These are phyloP conservation scores for Odontomachus brunneus DNA, from an alignment of 1,140 invertebrate genomes.

Conservation along the genomic window DNA sequence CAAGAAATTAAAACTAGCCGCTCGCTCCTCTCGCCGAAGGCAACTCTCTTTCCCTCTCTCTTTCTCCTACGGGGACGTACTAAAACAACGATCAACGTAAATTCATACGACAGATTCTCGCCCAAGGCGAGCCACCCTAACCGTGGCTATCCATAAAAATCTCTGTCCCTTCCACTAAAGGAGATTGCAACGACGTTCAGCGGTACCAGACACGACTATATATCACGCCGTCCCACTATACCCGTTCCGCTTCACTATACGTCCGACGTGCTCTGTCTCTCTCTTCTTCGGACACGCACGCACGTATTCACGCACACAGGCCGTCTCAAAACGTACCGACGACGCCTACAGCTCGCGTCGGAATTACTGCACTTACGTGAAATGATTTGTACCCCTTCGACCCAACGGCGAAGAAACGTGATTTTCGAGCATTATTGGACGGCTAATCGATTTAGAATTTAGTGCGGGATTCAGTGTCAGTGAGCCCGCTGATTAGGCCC, in stretches of 20 bases:
- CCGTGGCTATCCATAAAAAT: constrained; percentile 64
- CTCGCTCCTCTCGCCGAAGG: constrained; percentile 5
- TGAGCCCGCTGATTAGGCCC: neutral
- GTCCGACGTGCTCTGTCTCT: neutral
- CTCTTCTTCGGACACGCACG: neutral
- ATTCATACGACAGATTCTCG: constrained; percentile 65
- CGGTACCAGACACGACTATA: constrained; percentile 64
- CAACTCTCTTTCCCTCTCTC: neutral
- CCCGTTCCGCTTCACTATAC: constrained; percentile 56
- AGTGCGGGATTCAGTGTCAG: neutral
- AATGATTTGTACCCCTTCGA: constrained; percentile 36
- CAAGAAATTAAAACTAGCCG: constrained; percentile 58
- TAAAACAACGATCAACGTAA: constrained; percentile 66
- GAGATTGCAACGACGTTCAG: constrained; percentile 69
- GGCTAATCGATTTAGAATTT: neutral
- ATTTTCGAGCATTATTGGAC: constrained; percentile 12
- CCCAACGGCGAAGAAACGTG: neutral
- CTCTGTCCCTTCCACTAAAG: constrained; percentile 62
- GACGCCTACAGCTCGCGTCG: constrained; percentile 37
- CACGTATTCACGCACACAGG: constrained; percentile 57
- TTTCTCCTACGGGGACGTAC: neutral
- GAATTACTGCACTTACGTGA: constrained; percentile 40
- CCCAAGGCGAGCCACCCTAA: constrained; percentile 57
- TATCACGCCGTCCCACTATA: constrained; percentile 59
- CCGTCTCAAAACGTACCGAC: constrained; percentile 46